phyloP scores from a whole-genome alignment of 1,140 invertebrate species.

The Drosophila saltans region DNA sequence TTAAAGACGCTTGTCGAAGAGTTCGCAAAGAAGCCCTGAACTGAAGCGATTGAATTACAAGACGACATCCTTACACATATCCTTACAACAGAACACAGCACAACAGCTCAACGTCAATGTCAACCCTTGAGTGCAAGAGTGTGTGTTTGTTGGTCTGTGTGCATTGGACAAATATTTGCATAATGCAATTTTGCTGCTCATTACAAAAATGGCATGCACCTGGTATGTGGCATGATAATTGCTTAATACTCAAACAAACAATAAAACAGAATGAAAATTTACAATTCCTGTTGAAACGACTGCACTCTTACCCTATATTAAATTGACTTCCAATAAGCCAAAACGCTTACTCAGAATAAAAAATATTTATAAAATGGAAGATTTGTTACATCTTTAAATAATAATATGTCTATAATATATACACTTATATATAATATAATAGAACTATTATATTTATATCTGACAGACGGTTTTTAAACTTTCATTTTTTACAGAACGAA shows the following conservation, averaged over 20 bases:
- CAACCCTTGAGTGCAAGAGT: constrained; percentile 32
- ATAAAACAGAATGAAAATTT: neutral
- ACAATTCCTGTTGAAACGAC: neutral
- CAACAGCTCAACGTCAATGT: constrained; percentile 47
- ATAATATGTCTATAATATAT: no score
- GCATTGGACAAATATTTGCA: constrained; percentile 50
- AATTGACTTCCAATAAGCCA: neutral
- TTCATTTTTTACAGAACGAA: no score
- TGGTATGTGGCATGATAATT: constrained; percentile 5
- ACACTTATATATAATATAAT: no score
- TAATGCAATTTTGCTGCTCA: constrained; percentile 24
- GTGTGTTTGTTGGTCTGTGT: neutral
- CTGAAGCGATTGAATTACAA: constrained; percentile 67
- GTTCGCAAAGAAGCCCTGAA: constrained; percentile 57
- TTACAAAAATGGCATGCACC: constrained; percentile 11
- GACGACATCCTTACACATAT: constrained; percentile 28
- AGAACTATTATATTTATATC: no score
- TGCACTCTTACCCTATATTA: neutral
- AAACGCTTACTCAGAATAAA: no score
- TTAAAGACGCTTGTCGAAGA: constrained; percentile 46
- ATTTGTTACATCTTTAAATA: no score
- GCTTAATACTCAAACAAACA: constrained; percentile 6
- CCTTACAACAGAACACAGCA: constrained; percentile 21
- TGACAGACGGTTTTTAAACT: no score
- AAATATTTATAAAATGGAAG: no score